Evolutionary conservation across 2,888 invertebrate species (phyloP), one percentile per base, ranked within the genome.

Genomic region (Papilio protenor): DNA sequence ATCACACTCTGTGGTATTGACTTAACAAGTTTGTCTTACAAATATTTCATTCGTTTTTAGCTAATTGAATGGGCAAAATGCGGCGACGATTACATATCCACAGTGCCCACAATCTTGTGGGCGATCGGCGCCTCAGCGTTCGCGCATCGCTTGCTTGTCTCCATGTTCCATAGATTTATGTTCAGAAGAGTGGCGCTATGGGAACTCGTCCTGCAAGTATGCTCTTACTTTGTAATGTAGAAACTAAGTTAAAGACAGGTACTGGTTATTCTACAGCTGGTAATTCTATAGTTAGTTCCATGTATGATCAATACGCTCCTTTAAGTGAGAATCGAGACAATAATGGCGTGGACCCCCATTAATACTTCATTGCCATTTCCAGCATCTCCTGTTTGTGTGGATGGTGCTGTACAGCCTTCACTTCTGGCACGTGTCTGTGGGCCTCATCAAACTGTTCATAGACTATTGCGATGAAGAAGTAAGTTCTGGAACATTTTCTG

Each of bases 391-490:
- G 21, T 94, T 93, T 84, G 79, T 92, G 49, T 94, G 94, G 94
- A 89, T 94, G 90, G 87, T 94, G 79, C 90, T 94, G 80, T 94
- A 94, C 89, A 92, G 94, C 82, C 85, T 94, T 1, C 91, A 93
- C 81, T 93, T 94, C 83, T 94, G 94, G 94, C 81, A 84, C 45
- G 81, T 91, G 71, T 81, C 93, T 12, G 92, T 94, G 74, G 87
- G 82, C 74, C 66, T 91, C 21, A 80, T 92, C 77, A 93, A 93
- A 80, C 73, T 88, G 16, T 52, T 88, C 73, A 87, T 93, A 64
- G 89, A 90, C 77, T 91, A 89, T 81, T 90, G 87, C 79, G 92
- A 90, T 81, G 83, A 87, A 55, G 87, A 88, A 78, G 93, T 91
- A 82, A 89, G 89, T 71, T 33, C 5, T 55, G 61, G 4, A 27